Evolutionary conservation across 2,797 vertebrate species (phyloP).

Genomic region (Pseudotriccus pelzelni): DNA sequence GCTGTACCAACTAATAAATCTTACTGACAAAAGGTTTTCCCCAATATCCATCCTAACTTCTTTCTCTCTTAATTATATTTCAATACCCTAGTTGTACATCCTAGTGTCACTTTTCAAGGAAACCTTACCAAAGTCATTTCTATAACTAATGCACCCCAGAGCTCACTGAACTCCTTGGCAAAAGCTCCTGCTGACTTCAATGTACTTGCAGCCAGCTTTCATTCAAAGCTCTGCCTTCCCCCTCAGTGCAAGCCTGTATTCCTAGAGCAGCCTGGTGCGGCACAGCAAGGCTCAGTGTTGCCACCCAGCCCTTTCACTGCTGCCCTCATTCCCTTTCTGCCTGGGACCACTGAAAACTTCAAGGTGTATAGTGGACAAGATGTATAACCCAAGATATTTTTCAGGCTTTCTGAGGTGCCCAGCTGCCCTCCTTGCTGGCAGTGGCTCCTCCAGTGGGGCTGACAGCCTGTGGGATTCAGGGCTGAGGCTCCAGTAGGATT

Average conservation of each 20-base stretch:
- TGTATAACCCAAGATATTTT: not conserved
- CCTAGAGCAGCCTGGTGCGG: not conserved
- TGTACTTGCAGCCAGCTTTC: not conserved
- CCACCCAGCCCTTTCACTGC: not conserved
- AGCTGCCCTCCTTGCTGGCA: not conserved
- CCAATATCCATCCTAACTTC: conserved; percentile 28
- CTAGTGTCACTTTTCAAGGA: conserved; percentile 47
- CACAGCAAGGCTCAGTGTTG: not conserved
- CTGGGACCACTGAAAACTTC: not conserved
- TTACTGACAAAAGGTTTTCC: conserved; percentile 53
- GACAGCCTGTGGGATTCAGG: not conserved
- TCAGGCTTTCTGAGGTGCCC: not conserved
- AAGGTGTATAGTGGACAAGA: not conserved
- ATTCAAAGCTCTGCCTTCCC: not conserved
- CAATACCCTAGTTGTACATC: conserved; percentile 35
- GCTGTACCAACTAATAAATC: conserved; percentile 56
- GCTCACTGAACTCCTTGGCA: not conserved
- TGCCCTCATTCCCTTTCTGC: not conserved
- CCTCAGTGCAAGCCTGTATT: not conserved
- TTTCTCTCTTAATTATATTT: conserved; percentile 52
- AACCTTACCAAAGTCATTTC: conserved; percentile 25
- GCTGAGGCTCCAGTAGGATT: not conserved
- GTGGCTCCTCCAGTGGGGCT: not conserved
- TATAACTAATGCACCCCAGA: not conserved
- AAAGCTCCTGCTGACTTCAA: not conserved